Evolutionary conservation across 1,140 invertebrate species (phyloP), one percentile per base, ranked within the genome.

Genomic region (Subanguina moxae): DNA sequence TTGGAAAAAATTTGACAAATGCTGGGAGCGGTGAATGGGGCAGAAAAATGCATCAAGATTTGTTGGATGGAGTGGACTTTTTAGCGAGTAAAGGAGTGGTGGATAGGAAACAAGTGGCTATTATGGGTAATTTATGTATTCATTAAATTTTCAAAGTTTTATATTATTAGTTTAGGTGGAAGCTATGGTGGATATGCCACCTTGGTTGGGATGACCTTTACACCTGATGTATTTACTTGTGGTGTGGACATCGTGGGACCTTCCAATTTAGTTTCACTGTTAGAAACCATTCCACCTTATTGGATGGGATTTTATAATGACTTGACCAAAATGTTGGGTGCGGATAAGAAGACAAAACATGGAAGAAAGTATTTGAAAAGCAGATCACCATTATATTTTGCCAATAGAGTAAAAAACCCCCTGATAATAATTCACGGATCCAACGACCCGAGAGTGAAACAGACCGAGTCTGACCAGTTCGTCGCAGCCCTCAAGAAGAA

Each of bases 11-110:
- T 13, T 64, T 76, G 11, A 72, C 72, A 9, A 80, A 80, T 42
- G 74, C 77, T 25, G 78, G 78, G 43, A 80, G 80, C 43, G 78
- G 78, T 45, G 78, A 79, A 68, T 79, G 77, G 77, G 77, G 75
- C 19, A 45, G 78, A 3, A 80, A 80, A 58, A 80, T 80, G 78
- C 78, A 80, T 42, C 67, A 78, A 38, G 78, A 80, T 63, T 68
- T 80, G 8, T 61, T 81, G 17, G 78, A 80, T 45, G 78, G 71
- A 17, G 78, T 81, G 7, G 74, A 78, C 13, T 80, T 68, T 21
- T 62, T 68, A 15, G 75, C 79, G 1, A 48, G 67, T 15, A 78
- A 77, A 38, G 78, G 78, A 57, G 73, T 80, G 15, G 74, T 72
- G n/a, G 59, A 74, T 46, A 28, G 64, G 28, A 52, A 68, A 13